Conservation (phyloP, 2,113 vertebrate genomes). For the Etheostoma cragini region DNA sequence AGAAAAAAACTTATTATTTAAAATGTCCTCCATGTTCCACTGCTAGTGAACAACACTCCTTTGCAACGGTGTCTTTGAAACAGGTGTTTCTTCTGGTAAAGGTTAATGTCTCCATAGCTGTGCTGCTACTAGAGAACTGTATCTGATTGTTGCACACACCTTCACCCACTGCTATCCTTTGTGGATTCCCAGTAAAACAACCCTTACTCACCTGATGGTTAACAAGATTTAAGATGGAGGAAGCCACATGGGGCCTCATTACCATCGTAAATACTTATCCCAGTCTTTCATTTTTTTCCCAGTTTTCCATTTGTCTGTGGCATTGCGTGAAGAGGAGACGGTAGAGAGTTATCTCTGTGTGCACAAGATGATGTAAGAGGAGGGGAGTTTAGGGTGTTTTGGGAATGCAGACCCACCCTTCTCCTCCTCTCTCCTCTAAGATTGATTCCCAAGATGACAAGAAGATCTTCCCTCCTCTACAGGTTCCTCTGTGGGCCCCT, state of each 20-base stretch:
- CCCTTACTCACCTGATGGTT: slow-evolving; percentile 77
- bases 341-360: slow-evolving; percentile 8
- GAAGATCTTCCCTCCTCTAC: slow-evolving; percentile 66
- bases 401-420: slow-evolving; percentile 52
- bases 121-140: slow-evolving; percentile 29
- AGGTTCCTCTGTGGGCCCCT: slow-evolving; percentile 79
- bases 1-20: not conserved
- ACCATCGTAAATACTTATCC: slow-evolving; percentile 77
- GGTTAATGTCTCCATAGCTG: slow-evolving; percentile 27
- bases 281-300: slow-evolving; percentile 60
- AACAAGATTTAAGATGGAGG: slow-evolving; percentile 71
- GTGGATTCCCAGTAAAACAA: slow-evolving; percentile 73
- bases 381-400: slow-evolving; percentile 53
- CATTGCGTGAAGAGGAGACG: slow-evolving; percentile 25
- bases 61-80: not conserved
- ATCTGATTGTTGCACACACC: slow-evolving; percentile 52
- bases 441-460: slow-evolving; percentile 61
- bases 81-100: slow-evolving; percentile 18
- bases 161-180: slow-evolving; percentile 59
- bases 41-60: not conserved
- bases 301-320: slow-evolving; percentile 43
- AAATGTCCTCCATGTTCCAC: not conserved
- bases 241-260: slow-evolving; percentile 83
- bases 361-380: slow-evolving; percentile 42
- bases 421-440: slow-evolving; percentile 64